Evolutionary conservation across 2,113 vertebrate genomes (phyloP).

Genomic region (Brachionichthys hirsutus): DNA sequence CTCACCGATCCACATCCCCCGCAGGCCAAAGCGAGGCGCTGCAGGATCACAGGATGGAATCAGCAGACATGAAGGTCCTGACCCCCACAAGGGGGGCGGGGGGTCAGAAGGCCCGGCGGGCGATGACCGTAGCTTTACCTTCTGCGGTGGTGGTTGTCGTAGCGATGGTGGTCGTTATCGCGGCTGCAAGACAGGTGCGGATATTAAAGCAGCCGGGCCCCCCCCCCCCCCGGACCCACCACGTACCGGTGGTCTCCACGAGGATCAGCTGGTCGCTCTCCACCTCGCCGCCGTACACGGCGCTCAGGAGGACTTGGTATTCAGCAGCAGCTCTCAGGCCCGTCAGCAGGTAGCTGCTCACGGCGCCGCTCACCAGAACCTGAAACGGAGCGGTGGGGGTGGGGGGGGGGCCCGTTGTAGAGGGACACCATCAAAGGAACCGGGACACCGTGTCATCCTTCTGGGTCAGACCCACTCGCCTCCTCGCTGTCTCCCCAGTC

Average conservation of each 20-base stretch:
- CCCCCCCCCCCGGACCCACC: too few species aligned
- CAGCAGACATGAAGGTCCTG: too few species aligned
- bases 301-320: constrained; percentile 89
- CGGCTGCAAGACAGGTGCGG: constrained; percentile 69
- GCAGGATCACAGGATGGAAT: constrained; percentile 13
- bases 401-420: too few species aligned
- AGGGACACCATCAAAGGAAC: too few species aligned
- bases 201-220: too few species aligned
- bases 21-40: constrained; percentile 85
- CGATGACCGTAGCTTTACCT: constrained; percentile 74
- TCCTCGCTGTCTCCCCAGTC: constrained; percentile 82
- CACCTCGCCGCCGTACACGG: constrained; percentile 82
- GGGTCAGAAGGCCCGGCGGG: too few species aligned
- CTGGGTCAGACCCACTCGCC: constrained; percentile 65
- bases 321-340: constrained; percentile 81
- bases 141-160: constrained; percentile 70
- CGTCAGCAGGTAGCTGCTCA: constrained; percentile 80
- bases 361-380: constrained; percentile 80
- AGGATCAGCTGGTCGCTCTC: constrained; percentile 86
- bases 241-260: constrained; percentile 85
- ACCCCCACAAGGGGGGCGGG: too few species aligned
- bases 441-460: too few species aligned
- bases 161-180: constrained; percentile 68
- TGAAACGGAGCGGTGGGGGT: too few species aligned
- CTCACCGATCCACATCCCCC: constrained; percentile 84